Evolutionary conservation across 1,140 invertebrate genomes (phyloP), one percentile per base, ranked within the genome.

Genomic region (Meteorus sp.): DNA sequence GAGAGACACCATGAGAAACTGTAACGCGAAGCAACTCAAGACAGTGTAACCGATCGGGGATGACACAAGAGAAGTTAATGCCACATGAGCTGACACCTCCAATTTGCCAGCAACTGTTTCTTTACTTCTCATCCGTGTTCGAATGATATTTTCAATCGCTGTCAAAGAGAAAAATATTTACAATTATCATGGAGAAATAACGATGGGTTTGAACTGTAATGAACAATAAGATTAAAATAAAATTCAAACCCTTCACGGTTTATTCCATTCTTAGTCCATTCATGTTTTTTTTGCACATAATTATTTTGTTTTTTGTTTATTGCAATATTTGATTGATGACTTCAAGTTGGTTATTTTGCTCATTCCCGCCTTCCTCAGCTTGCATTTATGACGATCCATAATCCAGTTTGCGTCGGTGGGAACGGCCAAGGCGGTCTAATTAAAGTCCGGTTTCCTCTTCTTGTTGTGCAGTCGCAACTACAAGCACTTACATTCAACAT

Each of bases 381-480:
- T n/a, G n/a, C n/a, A n/a, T 52, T 52, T 52, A 52, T 52, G 50
- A 52, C 50, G 50, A 52, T 52, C 50, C 37, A 52, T 52, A 52
- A 52, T 52, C 50, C 50, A 52, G 50, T 52, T 52, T 52, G 31
- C 20, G 20, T 11, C n/a, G n/a, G 17, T 9, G 19, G 44, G 5
- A 23, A 11, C 35, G 35, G 19, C 31, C 31, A 35, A 35, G 50
- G 50, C 50, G 50, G 50, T 52, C 50, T 52, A 52, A 52, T 52
- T 52, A 52, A 52, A 37, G 50, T 52, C 50, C 50, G 50, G 50
- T 52, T 52, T 52, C 50, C 50, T 52, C 50, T 52, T 52, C 50
- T 52, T 52, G 31, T 50, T 50, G 35, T 13, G 15, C 8, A 39
- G 35, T 39, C 11, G 35, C 35, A 39, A 13, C 35, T 39, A 7